Percentiles rank a stretch among this genome's conserved stretches.
Conservation (phyloP, 2,888 invertebrate genomes). For the Eudasyphora cyanicolor region DNA sequence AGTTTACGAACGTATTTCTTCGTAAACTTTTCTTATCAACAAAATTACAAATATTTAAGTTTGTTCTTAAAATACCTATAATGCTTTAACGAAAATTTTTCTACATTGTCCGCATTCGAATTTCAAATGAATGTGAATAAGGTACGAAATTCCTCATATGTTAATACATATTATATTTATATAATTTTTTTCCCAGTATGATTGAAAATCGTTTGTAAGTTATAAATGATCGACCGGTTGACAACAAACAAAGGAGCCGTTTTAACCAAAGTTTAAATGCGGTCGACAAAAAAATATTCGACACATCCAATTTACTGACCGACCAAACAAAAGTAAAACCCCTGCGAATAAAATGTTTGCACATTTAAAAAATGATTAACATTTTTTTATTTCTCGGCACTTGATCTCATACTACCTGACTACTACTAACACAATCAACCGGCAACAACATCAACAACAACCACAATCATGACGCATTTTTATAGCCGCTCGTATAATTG, state of each 20-base stretch:
- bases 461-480: slow-evolving; percentile 16
- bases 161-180: too few relatives aligned
- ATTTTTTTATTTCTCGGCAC: slow-evolving; percentile 14
- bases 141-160: too few relatives aligned
- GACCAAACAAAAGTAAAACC: background rate
- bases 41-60: too few relatives aligned
- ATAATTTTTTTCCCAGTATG: too few relatives aligned
- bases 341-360: background rate
- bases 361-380: slow-evolving; percentile 6
- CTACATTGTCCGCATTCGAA: too few relatives aligned
- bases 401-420: background rate
- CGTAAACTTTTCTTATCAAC: too few relatives aligned
- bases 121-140: too few relatives aligned
- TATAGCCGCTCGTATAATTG: slow-evolving; percentile 3
- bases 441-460: too few relatives aligned
- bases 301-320: slow-evolving; percentile 16
- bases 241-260: background rate
- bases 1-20: too few relatives aligned
- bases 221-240: background rate
- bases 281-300: slow-evolving; percentile 7
- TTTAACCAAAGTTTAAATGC: background rate
- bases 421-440: too few relatives aligned
- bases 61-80: too few relatives aligned
- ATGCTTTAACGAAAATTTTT: too few relatives aligned
- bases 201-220: background rate